phyloP scores from a whole-genome alignment of 2,797 vertebrate genomes.

The Anabacerthia variegaticeps region DNA sequence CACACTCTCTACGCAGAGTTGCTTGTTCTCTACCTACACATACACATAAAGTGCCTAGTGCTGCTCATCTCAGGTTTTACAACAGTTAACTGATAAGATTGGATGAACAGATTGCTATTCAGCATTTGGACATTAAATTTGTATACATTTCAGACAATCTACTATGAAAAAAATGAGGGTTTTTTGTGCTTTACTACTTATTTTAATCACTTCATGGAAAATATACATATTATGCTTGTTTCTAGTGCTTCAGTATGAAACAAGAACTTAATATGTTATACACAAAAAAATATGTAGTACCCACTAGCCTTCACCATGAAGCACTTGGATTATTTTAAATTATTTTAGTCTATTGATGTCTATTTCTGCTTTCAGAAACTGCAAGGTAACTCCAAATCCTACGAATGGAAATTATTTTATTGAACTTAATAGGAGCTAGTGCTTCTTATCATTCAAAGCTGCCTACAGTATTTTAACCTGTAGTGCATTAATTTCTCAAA shows the following conservation, averaged over 20 bases:
- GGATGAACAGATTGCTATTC: fast-evolving
- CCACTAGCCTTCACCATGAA: background rate
- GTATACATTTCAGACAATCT: background rate
- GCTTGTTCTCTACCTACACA: background rate
- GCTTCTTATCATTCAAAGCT: background rate
- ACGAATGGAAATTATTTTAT: background rate
- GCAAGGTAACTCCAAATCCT: background rate
- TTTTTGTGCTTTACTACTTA: background rate
- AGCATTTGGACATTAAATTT: background rate
- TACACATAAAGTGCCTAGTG: background rate
- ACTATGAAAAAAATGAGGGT: background rate
- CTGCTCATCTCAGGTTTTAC: background rate
- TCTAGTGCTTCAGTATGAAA: background rate
- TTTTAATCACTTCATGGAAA: background rate
- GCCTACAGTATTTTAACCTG: background rate
- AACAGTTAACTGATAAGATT: background rate
- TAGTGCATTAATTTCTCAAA: background rate
- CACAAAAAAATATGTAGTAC: background rate
- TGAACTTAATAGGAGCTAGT: background rate
- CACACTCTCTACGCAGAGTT: background rate
- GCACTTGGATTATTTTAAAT: background rate
- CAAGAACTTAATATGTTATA: background rate
- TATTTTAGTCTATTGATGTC: background rate
- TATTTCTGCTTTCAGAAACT: background rate
- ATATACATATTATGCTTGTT: background rate